Evolutionary conservation across 2,797 vertebrate species (phyloP).

Genomic region (Periparus ater): DNA sequence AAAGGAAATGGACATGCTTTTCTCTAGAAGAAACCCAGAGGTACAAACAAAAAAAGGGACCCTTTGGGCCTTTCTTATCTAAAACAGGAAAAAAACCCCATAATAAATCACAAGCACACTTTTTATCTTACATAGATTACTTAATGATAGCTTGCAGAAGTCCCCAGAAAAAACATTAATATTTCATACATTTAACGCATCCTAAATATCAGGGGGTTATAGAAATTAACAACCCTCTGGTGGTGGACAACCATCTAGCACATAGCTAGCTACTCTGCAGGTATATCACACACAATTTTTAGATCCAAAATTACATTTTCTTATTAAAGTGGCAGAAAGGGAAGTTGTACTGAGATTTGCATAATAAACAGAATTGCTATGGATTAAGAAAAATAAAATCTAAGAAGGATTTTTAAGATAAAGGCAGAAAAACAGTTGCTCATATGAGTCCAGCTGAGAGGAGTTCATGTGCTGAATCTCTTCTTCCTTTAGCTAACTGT

Average conservation of each 20-base stretch:
- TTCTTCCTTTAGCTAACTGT: background rate
- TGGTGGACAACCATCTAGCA: background rate
- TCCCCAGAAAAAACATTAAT: background rate
- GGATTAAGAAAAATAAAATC: background rate
- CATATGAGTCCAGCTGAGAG: background rate
- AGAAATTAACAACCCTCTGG: background rate
- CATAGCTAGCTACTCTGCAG: background rate
- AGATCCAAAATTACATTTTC: background rate
- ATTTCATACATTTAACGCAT: background rate
- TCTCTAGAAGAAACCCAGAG: background rate
- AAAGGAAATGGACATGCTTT: background rate
- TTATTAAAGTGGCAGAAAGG: background rate
- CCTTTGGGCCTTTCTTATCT: background rate
- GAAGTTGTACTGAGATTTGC: background rate
- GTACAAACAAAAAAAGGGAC: background rate
- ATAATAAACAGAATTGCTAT: background rate
- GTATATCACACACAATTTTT: background rate
- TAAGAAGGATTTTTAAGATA: background rate
- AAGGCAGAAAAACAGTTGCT: background rate
- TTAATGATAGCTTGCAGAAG: background rate
- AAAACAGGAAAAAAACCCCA: rapidly evolving
- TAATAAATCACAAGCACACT: background rate
- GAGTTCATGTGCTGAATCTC: background rate
- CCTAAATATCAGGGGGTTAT: background rate
- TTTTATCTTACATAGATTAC: background rate